Evolutionary conservation across 2,797 vertebrate species (phyloP).

Genomic region (Chelon labrosus): DNA sequence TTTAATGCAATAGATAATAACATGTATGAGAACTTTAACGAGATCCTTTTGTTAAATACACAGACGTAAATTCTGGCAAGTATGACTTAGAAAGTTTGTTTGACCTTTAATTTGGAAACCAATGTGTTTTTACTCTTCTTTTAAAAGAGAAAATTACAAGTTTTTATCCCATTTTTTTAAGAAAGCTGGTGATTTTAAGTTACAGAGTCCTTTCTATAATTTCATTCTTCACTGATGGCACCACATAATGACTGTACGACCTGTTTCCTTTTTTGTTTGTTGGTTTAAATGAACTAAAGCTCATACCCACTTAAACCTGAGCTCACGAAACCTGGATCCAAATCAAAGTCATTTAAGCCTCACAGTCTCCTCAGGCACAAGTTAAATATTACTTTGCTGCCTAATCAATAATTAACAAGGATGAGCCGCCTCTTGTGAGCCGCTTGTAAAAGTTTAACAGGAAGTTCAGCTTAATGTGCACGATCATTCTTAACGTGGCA

Average conservation of each 20-base stretch:
- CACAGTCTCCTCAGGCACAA: constrained; percentile 25
- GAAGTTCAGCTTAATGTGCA: not conserved
- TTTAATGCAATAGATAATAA: not conserved
- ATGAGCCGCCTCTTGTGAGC: not conserved
- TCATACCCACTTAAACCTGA: constrained; percentile 11
- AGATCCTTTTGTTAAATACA: not conserved
- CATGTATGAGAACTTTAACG: not conserved
- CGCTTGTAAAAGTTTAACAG: not conserved
- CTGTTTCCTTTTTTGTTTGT: not conserved
- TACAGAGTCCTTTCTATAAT: not conserved
- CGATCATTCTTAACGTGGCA: no score
- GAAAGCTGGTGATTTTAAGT: not conserved
- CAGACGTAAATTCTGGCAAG: no score
- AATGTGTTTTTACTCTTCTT: not conserved
- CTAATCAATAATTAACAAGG: constrained; percentile 33
- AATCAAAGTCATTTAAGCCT: constrained; percentile 16
- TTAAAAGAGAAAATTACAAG: not conserved
- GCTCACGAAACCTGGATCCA: constrained; percentile 28
- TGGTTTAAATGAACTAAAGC: constrained; percentile 26
- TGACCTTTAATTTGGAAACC: not conserved
- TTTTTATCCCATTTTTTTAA: not conserved
- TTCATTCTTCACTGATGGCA: not conserved
- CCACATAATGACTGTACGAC: not conserved
- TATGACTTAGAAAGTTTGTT: not conserved
- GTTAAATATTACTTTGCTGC: constrained; percentile 31